Conservation (phyloP, 2,113 vertebrate genomes). For the Geococcyx californianus region DNA sequence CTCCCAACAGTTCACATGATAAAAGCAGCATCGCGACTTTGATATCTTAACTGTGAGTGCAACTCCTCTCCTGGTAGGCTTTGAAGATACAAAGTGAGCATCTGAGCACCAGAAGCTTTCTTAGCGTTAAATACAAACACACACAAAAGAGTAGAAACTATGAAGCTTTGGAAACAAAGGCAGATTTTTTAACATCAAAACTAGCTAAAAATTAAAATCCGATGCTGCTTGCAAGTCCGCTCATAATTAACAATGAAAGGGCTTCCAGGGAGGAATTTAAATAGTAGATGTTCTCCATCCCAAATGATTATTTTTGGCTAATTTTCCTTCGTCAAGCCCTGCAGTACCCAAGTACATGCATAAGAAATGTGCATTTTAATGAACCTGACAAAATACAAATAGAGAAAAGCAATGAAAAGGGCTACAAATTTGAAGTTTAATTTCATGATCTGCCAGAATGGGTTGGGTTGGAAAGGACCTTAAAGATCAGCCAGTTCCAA, state of each 20-base stretch:
- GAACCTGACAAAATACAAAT: not conserved
- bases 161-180: not conserved
- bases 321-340: not conserved
- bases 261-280: not conserved
- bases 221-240: not conserved
- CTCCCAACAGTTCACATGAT: not conserved
- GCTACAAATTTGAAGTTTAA: not conserved
- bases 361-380: not conserved
- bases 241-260: slow-evolving; percentile 11
- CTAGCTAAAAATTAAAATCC: not conserved
- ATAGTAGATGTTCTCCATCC: not conserved
- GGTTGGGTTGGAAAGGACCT: too few relatives aligned
- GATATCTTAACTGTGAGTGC: not conserved
- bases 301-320: not conserved
- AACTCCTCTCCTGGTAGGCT: not conserved
- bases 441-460: not conserved
- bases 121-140: not conserved
- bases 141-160: not conserved
- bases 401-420: not conserved
- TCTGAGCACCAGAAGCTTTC: not conserved
- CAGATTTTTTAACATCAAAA: not conserved
- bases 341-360: not conserved
- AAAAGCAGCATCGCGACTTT: not conserved
- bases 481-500: too few relatives aligned
- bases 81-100: not conserved